phyloP scores from a whole-genome alignment of 2,888 invertebrate species.

The Microplitis deprimator region DNA sequence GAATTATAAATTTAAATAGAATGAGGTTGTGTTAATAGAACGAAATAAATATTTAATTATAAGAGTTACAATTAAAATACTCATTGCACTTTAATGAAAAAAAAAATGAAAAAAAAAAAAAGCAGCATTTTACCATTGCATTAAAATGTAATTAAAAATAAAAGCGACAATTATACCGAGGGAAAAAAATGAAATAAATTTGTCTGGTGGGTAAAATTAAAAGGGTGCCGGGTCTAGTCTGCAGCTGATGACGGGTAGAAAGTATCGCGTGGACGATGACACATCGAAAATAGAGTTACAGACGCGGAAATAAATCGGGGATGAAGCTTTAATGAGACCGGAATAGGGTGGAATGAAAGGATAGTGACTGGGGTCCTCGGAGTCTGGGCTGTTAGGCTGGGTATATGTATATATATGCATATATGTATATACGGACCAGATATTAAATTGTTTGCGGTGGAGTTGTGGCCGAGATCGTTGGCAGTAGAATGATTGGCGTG shows the following conservation, averaged over 20 bases:
- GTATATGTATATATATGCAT: slow-evolving; percentile 6
- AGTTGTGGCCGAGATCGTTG: slow-evolving; percentile 62
- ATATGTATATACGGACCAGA: slow-evolving; percentile 60
- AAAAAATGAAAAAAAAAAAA: background rate
- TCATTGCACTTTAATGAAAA: background rate
- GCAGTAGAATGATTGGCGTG: slow-evolving; percentile 64
- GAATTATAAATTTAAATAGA: background rate
- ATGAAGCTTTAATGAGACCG: slow-evolving; percentile 49
- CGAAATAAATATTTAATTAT: slow-evolving; percentile 6
- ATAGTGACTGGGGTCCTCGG: slow-evolving; percentile 27
- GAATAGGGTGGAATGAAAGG: slow-evolving; percentile 44
- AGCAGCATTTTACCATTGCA: background rate
- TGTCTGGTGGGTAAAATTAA: background rate
- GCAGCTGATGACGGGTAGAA: background rate
- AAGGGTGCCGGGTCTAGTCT: background rate
- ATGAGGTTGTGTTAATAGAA: background rate
- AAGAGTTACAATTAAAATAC: slow-evolving; percentile 3
- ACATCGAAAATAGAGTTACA: slow-evolving; percentile 32
- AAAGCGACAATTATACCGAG: background rate
- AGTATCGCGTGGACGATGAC: slow-evolving; percentile 12
- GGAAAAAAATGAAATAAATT: background rate
- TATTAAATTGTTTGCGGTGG: slow-evolving; percentile 64
- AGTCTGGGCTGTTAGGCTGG: background rate
- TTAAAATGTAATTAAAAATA: background rate
- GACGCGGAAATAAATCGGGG: slow-evolving; percentile 45